phyloP scores from a whole-genome alignment of 1,140 invertebrate genomes.

The Aplysia californica region DNA sequence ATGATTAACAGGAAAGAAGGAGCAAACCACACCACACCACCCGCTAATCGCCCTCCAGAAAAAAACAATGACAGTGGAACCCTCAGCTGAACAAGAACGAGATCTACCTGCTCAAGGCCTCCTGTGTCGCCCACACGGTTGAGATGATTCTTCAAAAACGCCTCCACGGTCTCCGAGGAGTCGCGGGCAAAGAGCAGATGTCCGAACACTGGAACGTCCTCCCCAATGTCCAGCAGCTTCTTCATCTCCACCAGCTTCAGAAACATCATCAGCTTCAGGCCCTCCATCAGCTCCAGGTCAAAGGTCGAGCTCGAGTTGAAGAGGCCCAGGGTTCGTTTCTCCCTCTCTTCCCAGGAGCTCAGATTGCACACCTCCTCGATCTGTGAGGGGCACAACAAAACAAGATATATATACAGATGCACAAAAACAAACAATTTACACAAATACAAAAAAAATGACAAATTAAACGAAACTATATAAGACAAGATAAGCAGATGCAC shows the following conservation, averaged over 20 bases:
- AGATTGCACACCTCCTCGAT: constrained; percentile 57
- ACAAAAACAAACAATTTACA: too few species aligned
- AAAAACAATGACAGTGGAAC: too few species aligned
- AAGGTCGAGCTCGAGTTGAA: constrained; percentile 67
- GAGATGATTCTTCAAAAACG: constrained; percentile 70
- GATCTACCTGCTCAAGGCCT: constrained; percentile 71
- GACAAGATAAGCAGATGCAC: too few species aligned
- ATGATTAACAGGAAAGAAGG: too few species aligned
- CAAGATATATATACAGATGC: too few species aligned
- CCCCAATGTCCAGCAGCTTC: constrained; percentile 49
- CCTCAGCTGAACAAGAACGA: too few species aligned
- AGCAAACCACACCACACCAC: too few species aligned
- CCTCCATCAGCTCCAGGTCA: constrained; percentile 70
- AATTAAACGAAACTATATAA: too few species aligned
- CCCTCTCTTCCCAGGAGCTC: constrained; percentile 50
- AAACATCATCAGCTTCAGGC: constrained; percentile 71
- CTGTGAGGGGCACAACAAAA: constrained; percentile 41
- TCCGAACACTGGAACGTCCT: constrained; percentile 68
- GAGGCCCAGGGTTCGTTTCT: constrained; percentile 54
- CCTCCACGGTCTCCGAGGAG: constrained; percentile 64
- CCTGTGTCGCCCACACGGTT: constrained; percentile 67
- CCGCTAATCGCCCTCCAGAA: too few species aligned
- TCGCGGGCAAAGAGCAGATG: constrained; percentile 70
- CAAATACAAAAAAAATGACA: too few species aligned
- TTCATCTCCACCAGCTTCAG: constrained; percentile 64